Conservation (phyloP, 2,888 invertebrate species). For the Argyresthia goedartella region DNA sequence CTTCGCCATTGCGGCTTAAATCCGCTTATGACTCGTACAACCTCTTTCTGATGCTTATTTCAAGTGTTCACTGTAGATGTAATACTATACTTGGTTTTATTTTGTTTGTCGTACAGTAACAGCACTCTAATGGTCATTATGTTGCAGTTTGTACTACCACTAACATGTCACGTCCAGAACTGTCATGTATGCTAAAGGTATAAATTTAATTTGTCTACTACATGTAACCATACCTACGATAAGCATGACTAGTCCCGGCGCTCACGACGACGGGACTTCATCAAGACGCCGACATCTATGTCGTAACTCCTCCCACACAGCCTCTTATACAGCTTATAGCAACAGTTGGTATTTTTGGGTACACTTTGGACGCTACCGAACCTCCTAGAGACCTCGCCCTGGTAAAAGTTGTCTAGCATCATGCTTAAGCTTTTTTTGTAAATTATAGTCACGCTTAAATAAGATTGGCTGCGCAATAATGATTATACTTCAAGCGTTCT, state of each 20-base stretch:
- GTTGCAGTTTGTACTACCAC: slow-evolving; percentile 72
- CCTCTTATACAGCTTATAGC: slow-evolving; percentile 62
- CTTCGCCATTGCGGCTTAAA: slow-evolving; percentile 64
- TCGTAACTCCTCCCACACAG: slow-evolving; percentile 55
- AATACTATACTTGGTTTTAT: slow-evolving; percentile 59
- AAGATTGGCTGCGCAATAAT: slow-evolving; percentile 72
- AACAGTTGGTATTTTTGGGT: slow-evolving; percentile 66
- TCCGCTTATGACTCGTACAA: slow-evolving; percentile 62
- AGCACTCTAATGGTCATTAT: slow-evolving; percentile 72
- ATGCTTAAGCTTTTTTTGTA: slow-evolving; percentile 71
- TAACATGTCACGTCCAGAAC: slow-evolving; percentile 71
- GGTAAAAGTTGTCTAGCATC: slow-evolving; percentile 70
- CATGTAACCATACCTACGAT: slow-evolving; percentile 48
- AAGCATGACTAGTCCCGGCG: slow-evolving; percentile 54
- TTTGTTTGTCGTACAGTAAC: slow-evolving; percentile 71
- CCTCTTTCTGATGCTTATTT: slow-evolving; percentile 62
- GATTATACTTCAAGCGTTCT: slow-evolving; percentile 72
- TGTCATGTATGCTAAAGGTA: slow-evolving; percentile 71
- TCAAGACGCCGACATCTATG: slow-evolving; percentile 40
- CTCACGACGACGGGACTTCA: slow-evolving; percentile 6
- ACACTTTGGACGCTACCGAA: slow-evolving; percentile 66
- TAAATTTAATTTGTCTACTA: slow-evolving; percentile 66
- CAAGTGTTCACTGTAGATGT: slow-evolving; percentile 64
- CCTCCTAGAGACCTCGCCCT: slow-evolving; percentile 66
- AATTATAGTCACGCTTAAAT: slow-evolving; percentile 71